Conservation (phyloP, 2,797 vertebrate species). For the Echiichthys vipera region DNA sequence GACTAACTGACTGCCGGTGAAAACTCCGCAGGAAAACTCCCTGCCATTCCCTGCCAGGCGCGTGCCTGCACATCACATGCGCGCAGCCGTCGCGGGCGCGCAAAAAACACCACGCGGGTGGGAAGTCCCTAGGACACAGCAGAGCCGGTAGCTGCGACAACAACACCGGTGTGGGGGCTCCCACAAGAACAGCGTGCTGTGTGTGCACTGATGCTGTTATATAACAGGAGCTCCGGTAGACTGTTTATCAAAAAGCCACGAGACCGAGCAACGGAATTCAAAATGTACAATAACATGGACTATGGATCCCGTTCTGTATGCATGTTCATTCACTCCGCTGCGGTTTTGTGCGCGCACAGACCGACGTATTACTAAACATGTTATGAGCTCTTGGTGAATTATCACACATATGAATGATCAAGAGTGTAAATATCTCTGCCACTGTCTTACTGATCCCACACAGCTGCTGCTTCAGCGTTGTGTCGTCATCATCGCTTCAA, state of each 20-base stretch:
- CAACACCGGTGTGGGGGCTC: slow-evolving; percentile 33
- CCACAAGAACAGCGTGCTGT: neutral
- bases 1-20: slow-evolving; percentile 8
- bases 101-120: neutral
- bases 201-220: neutral
- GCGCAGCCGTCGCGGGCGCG: neutral
- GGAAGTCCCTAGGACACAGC: slow-evolving; percentile 56
- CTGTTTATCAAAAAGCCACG: neutral
- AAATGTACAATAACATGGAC: neutral
- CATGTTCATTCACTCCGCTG: neutral
- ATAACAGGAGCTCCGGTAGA: fast-evolving
- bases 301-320: neutral
- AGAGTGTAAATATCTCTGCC: neutral
- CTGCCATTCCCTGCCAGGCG: slow-evolving; percentile 29
- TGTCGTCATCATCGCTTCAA: neutral
- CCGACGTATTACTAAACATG: neutral
- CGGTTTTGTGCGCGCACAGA: neutral
- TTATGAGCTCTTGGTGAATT: neutral
- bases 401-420: neutral
- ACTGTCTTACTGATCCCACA: neutral
- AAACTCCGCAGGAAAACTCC: slow-evolving; percentile 81
- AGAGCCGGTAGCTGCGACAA: neutral
- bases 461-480: neutral
- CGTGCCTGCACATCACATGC: neutral
- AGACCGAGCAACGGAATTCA: neutral